Evolutionary conservation across 1,140 invertebrate species (phyloP).

Genomic region (Diorhabda sublineata): DNA sequence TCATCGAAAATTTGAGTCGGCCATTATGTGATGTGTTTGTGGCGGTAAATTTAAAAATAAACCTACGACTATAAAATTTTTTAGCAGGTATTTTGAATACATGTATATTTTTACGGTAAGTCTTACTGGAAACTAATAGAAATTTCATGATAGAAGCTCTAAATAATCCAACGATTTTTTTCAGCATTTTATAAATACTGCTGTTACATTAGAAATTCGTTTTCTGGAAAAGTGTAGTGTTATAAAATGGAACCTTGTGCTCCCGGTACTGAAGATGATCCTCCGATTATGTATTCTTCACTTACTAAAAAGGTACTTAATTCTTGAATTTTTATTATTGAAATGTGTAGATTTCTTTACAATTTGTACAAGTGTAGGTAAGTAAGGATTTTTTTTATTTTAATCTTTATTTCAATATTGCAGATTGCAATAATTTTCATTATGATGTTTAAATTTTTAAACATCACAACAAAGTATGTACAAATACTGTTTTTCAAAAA

Average conservation of each 20-base stretch:
- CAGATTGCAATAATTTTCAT: conserved; percentile 3
- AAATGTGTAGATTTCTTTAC: not conserved
- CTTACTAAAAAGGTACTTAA: conserved; percentile 40
- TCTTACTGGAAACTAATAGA: too few species aligned
- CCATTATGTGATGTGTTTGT: too few species aligned
- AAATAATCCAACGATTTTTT: too few species aligned
- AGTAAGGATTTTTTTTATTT: not conserved
- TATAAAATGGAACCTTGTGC: conserved; percentile 39
- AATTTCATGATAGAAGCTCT: too few species aligned
- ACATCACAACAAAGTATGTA: conserved; percentile 8
- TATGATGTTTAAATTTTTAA: conserved; percentile 7
- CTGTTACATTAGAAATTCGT: too few species aligned
- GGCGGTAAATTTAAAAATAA: too few species aligned
- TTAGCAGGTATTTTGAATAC: too few species aligned
- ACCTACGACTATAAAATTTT: too few species aligned
- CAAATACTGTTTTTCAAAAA: not conserved
- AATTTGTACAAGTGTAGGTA: conserved; percentile 15
- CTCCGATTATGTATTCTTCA: conserved; percentile 28
- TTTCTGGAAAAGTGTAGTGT: conserved; percentile 14
- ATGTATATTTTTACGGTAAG: too few species aligned
- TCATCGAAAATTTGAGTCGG: too few species aligned
- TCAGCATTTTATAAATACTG: too few species aligned
- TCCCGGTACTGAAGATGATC: conserved; percentile 43
- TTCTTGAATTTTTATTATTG: conserved; percentile 10
- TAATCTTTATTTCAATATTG: conserved; percentile 4